A percentile compares a stretch with the other conserved stretches of the same genome.
Conservation (phyloP, 2,797 vertebrate species). For the Chaetodon trifasciatus region DNA sequence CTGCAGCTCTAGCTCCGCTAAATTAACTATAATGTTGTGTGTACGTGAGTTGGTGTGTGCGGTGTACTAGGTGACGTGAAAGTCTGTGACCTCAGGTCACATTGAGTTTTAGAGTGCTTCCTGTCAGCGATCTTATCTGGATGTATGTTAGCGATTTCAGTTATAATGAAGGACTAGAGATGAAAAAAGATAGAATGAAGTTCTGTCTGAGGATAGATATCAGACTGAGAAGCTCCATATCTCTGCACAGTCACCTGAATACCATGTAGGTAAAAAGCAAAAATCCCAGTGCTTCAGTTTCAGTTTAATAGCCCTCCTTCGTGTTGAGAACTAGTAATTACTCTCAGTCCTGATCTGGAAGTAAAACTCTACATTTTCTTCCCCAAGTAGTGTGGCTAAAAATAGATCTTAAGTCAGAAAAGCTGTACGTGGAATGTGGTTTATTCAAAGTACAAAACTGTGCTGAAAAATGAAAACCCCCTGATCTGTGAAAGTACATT, state of each 20-base stretch:
- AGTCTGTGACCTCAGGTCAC: background rate
- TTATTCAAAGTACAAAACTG: conserved; percentile 52
- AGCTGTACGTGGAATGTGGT: conserved; percentile 61
- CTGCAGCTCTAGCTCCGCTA: background rate
- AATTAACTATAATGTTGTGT: background rate
- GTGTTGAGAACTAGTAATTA: conserved; percentile 47
- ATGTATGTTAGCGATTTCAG: conserved; percentile 24
- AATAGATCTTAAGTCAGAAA: conserved; percentile 60
- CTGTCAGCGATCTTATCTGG: conserved; percentile 4
- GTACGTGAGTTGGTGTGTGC: background rate
- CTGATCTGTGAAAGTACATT: conserved; percentile 33
- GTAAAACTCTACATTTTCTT: conserved; percentile 64
- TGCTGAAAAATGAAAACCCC: conserved; percentile 45
- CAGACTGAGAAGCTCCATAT: background rate
- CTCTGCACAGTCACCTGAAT: background rate
- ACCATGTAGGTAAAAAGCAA: conserved; percentile 27
- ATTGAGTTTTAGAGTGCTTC: conserved; percentile 18
- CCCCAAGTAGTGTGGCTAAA: conserved; percentile 68
- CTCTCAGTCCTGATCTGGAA: conserved; percentile 53
- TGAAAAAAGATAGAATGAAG: conserved; percentile 8
- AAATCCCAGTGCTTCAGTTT: conserved; percentile 40
- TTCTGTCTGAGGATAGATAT: conserved; percentile 15
- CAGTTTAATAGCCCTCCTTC: conserved; percentile 10
- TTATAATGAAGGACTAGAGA: background rate
- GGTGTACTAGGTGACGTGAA: background rate